Percentiles rank a stretch among this genome's conserved stretches.
Evolutionary conservation across 2,113 vertebrate genomes (phyloP).

Genomic region (Kryptolebias marmoratus): DNA sequence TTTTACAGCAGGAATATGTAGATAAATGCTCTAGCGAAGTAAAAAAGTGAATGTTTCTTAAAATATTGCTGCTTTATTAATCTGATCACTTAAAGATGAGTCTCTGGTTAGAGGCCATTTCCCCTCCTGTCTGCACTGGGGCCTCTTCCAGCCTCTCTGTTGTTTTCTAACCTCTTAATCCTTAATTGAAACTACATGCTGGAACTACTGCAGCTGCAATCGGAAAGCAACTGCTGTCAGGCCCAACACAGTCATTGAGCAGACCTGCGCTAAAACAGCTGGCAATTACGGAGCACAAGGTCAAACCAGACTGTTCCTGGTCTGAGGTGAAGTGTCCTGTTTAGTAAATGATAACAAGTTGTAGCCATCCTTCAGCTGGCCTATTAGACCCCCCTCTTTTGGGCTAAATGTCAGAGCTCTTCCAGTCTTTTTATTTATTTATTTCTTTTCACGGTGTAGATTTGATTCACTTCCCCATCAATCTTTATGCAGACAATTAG

Average conservation of each 20-base stretch:
- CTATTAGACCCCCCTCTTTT: conserved; percentile 48
- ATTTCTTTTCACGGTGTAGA: conserved; percentile 21
- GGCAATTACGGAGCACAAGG: conserved; percentile 67
- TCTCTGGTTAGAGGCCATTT: conserved; percentile 37
- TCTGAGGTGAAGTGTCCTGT: conserved; percentile 62
- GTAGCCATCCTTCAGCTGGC: conserved; percentile 46
- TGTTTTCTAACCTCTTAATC: conserved; percentile 63
- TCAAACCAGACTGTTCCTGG: conserved; percentile 56
- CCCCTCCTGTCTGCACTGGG: conserved; percentile 24
- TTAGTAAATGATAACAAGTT: conserved; percentile 61
- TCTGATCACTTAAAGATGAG: conserved; percentile 22
- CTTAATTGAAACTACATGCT: conserved; percentile 69
- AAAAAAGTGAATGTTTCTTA: conserved; percentile 5
- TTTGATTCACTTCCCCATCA: conserved; percentile 58
- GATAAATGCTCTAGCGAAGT: conserved; percentile 4
- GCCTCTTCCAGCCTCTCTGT: conserved; percentile 58
- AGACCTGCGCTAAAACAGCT: conserved; percentile 53
- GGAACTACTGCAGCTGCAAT: conserved; percentile 60
- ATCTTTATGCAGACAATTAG: conserved; percentile 63
- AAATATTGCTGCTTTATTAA: conserved; percentile 27
- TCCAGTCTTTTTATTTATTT: conserved; percentile 15
- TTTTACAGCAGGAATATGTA: neutral
- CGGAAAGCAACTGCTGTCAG: conserved; percentile 48
- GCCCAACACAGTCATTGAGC: conserved; percentile 48
- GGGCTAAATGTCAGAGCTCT: conserved; percentile 63